These are phyloP conservation scores for Ceryle rudis DNA, from an alignment of 2,797 vertebrate genomes.

Conservation along the genomic window DNA sequence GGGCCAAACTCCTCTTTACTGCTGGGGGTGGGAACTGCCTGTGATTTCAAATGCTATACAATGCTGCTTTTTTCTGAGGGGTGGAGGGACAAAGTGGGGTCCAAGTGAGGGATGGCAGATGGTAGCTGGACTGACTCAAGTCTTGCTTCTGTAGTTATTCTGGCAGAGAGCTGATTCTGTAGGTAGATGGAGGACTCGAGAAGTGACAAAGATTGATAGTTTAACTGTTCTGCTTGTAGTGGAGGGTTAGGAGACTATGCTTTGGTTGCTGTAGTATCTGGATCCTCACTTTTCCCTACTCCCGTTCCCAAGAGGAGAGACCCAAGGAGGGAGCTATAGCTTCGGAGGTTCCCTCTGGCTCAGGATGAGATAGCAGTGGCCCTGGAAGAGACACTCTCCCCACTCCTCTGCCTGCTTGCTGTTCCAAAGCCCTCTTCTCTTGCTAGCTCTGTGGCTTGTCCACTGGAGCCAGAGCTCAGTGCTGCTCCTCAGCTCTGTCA, in stretches of 20 bases:
- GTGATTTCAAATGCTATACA: background rate
- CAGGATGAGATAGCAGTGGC: background rate
- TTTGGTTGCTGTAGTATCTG: background rate
- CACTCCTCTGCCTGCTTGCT: background rate
- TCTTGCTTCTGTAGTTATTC: slow-evolving; percentile 26
- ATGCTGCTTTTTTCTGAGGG: background rate
- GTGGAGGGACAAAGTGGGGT: background rate
- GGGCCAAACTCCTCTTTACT: slow-evolving; percentile 14
- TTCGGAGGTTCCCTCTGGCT: background rate
- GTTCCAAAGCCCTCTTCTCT: background rate
- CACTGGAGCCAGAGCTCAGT: background rate
- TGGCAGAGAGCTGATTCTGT: background rate
- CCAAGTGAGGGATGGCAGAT: background rate
- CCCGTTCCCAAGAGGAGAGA: background rate
- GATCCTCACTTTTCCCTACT: background rate
- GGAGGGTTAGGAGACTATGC: background rate
- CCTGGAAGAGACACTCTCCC: background rate
- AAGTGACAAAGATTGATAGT: background rate
- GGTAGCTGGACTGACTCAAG: background rate
- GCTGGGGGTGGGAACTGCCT: background rate
- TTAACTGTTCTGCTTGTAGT: background rate
- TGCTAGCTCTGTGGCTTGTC: background rate
- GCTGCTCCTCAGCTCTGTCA: background rate
- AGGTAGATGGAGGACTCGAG: background rate
- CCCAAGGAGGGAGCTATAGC: background rate